phyloP scores from a whole-genome alignment of 2,113 vertebrate species.

The Tragelaphus strepsiceros region DNA sequence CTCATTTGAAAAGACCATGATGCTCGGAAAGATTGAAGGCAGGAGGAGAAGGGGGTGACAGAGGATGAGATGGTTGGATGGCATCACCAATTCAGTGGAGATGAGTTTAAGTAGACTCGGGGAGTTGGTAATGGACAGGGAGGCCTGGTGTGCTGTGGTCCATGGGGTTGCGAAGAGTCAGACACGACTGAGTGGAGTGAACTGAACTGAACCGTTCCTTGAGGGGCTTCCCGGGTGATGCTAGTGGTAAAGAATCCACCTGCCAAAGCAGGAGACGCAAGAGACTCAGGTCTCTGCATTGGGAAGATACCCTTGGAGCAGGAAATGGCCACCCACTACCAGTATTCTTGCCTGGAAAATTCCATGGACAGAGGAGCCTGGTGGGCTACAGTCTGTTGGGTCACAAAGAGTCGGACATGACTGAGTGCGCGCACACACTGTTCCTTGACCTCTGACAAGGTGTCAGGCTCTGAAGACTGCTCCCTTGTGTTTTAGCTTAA shows the following conservation, averaged over 20 bases:
- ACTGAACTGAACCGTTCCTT: background rate
- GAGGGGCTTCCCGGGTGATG: background rate
- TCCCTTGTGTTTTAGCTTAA: background rate
- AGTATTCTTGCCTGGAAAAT: background rate
- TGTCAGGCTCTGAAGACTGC: background rate
- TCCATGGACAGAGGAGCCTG: background rate
- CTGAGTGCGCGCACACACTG: fast-evolving
- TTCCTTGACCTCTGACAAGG: background rate
- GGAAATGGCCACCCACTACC: background rate
- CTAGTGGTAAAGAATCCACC: too few relatives aligned
- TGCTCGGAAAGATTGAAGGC: background rate
- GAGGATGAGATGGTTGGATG: background rate
- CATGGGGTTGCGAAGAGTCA: background rate
- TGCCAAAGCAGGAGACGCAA: too few relatives aligned
- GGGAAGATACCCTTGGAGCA: background rate
- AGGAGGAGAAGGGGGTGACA: background rate
- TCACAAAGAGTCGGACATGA: background rate
- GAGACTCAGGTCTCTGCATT: background rate
- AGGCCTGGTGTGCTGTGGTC: too few relatives aligned
- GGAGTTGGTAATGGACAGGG: too few relatives aligned
- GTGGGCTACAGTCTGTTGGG: background rate
- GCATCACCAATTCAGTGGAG: too few relatives aligned
- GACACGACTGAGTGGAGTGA: too few relatives aligned
- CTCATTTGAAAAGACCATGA: background rate
- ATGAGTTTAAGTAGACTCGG: too few relatives aligned